These are phyloP conservation scores for Aythya baeri DNA, from an alignment of 2,113 vertebrate species.

Conservation along the genomic window DNA sequence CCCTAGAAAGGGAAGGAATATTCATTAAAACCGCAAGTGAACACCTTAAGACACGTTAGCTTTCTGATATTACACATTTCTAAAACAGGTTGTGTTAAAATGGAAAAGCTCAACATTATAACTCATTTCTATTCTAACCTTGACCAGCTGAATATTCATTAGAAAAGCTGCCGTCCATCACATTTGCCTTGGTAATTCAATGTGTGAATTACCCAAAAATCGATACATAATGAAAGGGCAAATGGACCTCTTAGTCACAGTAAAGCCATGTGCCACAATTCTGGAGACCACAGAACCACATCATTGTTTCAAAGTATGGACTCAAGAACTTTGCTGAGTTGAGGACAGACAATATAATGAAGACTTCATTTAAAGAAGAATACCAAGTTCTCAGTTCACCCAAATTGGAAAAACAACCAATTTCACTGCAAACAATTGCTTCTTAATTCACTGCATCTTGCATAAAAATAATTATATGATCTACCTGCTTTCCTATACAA, in stretches of 20 bases:
- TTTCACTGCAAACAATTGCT: not conserved
- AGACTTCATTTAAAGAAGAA: not conserved
- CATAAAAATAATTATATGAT: fast-evolving
- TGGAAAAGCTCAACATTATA: not conserved
- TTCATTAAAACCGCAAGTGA: not conserved
- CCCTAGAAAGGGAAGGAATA: conserved; percentile 80
- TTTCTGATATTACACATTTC: not conserved
- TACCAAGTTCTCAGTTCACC: not conserved
- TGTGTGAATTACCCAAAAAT: not conserved
- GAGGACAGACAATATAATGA: not conserved
- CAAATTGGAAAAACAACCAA: not conserved
- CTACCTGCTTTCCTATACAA: not conserved
- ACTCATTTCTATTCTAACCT: not conserved
- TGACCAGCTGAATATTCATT: not conserved
- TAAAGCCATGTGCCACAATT: not conserved
- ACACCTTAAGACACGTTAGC: not conserved
- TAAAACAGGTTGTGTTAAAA: not conserved
- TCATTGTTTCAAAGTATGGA: not conserved
- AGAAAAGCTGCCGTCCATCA: not conserved
- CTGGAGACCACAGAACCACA: not conserved
- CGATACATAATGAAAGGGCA: not conserved
- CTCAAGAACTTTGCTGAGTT: not conserved
- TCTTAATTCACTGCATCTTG: not conserved
- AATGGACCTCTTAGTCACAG: not conserved
- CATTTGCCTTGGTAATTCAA: not conserved